Evolutionary conservation across 1,140 invertebrate species (phyloP), one percentile per base, ranked within the genome.

Genomic region (Apis dorsata): DNA sequence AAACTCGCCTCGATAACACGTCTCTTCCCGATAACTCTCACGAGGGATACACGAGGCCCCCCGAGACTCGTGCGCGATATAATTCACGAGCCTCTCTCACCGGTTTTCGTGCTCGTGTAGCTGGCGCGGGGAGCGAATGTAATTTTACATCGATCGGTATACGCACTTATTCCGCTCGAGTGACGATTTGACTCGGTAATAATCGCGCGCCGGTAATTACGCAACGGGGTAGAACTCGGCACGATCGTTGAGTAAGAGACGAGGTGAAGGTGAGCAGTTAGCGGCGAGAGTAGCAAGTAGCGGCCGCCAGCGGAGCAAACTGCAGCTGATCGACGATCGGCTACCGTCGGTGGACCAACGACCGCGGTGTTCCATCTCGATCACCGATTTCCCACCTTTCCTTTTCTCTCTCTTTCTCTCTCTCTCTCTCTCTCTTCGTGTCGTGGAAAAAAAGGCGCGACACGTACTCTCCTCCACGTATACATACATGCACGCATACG

Each of bases 231-330:
- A 86, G 85, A 86, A 89, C 84, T 84, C 84, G 84, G 77, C 76
- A 60, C 81, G 79, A 87, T 89, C 79, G 88, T 90, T 90, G 88
- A 85, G 88, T 90, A 90, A 90, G 81, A 90, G 88, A 87, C 83
- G 86, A 90, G 88, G 88, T 90, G 89, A 90, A 90, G 89, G 89
- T 90, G 89, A 90, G 88, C 86, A 83, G 86, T 87, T 66, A 86
- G 70, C 78, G 49, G 80, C 81, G 77, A 86, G 84, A 86, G 84
- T 21, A 34, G 66, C 69, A 55, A 88, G 86, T 79, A 87, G 51
- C 70, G 63, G 12, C 28, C 49, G 72, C 51, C 34, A 59, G 34
- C 55, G 49, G 66, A 63, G 53, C 76, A 53, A 88, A 78, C 63
- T 88, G 79, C 74, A 81, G 81, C 85, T 69, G 81, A 89, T 88